phyloP scores from a whole-genome alignment of 1,140 invertebrate species.

The Pantala flavescens region DNA sequence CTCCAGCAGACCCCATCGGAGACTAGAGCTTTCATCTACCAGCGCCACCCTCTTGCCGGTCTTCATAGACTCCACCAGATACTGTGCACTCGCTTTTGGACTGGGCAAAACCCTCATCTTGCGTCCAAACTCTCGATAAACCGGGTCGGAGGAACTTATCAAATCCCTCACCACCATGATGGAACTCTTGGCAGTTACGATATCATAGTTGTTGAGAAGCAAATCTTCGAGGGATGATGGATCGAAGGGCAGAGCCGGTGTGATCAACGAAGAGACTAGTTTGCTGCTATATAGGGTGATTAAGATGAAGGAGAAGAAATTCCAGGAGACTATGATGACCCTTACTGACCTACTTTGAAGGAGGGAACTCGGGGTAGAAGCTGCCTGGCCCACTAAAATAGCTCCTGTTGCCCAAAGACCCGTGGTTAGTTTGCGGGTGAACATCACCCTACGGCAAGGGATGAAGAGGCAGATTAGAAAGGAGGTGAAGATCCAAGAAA shows the following conservation, averaged over 20 bases:
- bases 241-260: neutral
- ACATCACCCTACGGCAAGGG: too few species aligned
- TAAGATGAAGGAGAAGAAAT: neutral
- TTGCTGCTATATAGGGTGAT: neutral
- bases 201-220: neutral
- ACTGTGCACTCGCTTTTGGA: neutral
- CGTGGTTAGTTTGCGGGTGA: neutral
- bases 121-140: neutral
- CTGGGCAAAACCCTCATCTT: neutral
- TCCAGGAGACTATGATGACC: neutral
- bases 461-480: neutral
- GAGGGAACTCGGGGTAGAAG: neutral
- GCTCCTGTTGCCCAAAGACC: neutral
- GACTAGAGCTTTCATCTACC: neutral
- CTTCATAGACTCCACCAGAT: neutral
- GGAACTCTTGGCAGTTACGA: neutral
- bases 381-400: neutral
- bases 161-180: neutral
- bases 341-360: neutral
- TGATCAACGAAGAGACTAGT: neutral
- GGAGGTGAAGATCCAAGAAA: neutral
- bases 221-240: neutral
- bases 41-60: neutral
- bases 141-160: neutral
- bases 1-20: neutral